Evolutionary conservation across 2,113 vertebrate species (phyloP).

Genomic region (Myodes glareolus): DNA sequence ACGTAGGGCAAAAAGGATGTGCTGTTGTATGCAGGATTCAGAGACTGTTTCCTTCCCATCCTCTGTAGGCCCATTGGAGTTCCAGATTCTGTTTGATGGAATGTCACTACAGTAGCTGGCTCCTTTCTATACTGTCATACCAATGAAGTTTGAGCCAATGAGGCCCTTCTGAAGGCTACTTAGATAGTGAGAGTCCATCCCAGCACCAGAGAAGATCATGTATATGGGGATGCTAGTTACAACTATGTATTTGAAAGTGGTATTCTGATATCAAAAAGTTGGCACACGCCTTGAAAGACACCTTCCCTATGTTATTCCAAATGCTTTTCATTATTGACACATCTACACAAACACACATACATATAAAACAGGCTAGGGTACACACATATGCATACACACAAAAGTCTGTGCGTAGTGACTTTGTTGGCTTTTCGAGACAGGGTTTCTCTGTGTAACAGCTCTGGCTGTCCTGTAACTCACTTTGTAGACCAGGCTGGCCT

Average conservation of each 20-base stretch:
- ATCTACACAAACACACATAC: not conserved
- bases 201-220: not conserved
- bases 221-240: not conserved
- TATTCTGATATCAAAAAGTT: not conserved
- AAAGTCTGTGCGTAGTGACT: not conserved
- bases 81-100: not conserved
- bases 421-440: not conserved
- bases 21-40: not conserved
- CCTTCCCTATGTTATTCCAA: not conserved
- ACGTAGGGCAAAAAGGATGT: not conserved
- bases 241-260: not conserved
- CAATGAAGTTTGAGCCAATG: not conserved
- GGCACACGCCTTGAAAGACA: not conserved
- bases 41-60: not conserved
- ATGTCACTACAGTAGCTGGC: not conserved
- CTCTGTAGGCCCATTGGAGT: not conserved
- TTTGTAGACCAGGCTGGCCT: not conserved
- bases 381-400: not conserved
- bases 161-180: not conserved
- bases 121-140: not conserved
- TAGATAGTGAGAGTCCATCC: not conserved
- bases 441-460: not conserved
- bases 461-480: not conserved
- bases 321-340: not conserved
- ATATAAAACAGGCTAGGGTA: not conserved